Base-by-base conservation (phyloP, 2,113 vertebrate species). In the Aphelocoma coerulescens region DNA sequence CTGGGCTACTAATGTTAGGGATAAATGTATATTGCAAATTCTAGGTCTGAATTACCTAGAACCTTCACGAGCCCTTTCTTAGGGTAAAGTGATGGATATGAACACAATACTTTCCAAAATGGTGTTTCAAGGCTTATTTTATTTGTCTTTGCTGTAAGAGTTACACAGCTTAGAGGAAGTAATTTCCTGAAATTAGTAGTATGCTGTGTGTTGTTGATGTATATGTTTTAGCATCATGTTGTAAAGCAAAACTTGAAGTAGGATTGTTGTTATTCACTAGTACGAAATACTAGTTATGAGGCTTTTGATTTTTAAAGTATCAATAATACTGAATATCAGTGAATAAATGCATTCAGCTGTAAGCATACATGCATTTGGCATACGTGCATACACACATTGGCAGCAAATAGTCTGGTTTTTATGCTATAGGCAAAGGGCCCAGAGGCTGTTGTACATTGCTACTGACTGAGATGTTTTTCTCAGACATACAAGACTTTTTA, bases 391-490 rank as follows among this genome's bases (percentile, higher is more conserved):
- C 35, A 61, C 24, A 57, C 35, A 19, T 39, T 79, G 63, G 18
- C 63, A 65, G 46, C 65, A 62, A 73, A 61, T 5, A 13, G 6
- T 59, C 27, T 37, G 32, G 0, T 9, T 51, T 35, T n/a, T 75
- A 33, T 69, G 11, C 23, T 49, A 32, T 26, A 63, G 46, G 39
- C 57, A 76, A n/a, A 65, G 28, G 27, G 75, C 77, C 73, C 77
- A 84, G 74, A 95, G 65, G 33, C 62, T 86, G 49, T 92, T 94
- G 46, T 93, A 74, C 41, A 82, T 83, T 92, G 84, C 85, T 71
- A 4, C 88, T 95, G 85, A 78, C 74, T 55, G 59, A 93, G 59
- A 71, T 41, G 54, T 92, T 88, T 84, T 90, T 92, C 88, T 93
- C 49, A 88, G 74, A 91, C 52, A 16, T 87, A 68, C 52, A 82